phyloP scores from a whole-genome alignment of 2,113 vertebrate genomes.

The Heterochromis multidens region DNA sequence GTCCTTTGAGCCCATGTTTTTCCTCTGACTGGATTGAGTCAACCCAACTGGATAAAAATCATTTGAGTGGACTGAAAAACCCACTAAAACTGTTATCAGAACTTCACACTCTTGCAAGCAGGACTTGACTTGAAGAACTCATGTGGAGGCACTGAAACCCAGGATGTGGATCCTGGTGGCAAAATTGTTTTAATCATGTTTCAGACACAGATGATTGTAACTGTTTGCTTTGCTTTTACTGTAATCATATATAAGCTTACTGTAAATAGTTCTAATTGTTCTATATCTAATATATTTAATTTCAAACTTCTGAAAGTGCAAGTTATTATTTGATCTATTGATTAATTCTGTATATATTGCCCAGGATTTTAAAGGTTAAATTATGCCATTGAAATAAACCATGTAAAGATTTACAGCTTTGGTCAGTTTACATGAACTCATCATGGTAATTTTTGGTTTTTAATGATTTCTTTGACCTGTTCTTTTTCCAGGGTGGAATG shows the following conservation, averaged over 20 bases:
- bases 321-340: slow-evolving; percentile 36
- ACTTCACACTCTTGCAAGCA: slow-evolving; percentile 46
- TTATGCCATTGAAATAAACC: slow-evolving; percentile 57
- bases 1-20: background rate
- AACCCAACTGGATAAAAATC: slow-evolving; percentile 18
- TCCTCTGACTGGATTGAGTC: slow-evolving; percentile 12
- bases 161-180: slow-evolving; percentile 1
- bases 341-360: slow-evolving; percentile 44
- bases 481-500: too few relatives aligned
- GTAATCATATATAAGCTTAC: slow-evolving; percentile 41
- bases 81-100: background rate
- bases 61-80: background rate
- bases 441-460: background rate
- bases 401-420: slow-evolving; percentile 19
- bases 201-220: slow-evolving; percentile 66
- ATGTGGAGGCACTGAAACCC: slow-evolving; percentile 2
- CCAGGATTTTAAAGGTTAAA: slow-evolving; percentile 33
- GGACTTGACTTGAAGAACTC: slow-evolving; percentile 46
- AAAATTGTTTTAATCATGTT: slow-evolving; percentile 44
- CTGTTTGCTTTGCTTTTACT: slow-evolving; percentile 61
- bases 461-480: background rate
- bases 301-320: slow-evolving; percentile 46
- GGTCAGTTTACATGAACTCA: background rate
- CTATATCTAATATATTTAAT: slow-evolving; percentile 71
- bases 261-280: slow-evolving; percentile 45